A percentile compares a stretch with the other conserved stretches of the same genome.
Conservation (phyloP, 2,797 vertebrate species). For the Spea hammondii region DNA sequence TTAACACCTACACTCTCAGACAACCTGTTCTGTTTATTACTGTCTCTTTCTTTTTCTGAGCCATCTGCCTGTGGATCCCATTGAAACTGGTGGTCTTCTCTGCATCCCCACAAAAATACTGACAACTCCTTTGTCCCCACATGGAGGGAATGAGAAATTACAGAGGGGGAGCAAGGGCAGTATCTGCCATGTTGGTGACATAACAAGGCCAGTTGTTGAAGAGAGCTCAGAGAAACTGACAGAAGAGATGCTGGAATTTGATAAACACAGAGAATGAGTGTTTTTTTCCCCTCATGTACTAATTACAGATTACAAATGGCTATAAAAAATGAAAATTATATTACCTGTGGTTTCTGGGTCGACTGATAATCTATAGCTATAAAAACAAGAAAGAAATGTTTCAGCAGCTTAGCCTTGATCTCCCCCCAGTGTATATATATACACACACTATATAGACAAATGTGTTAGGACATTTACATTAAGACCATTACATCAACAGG, state of each 20-base stretch:
- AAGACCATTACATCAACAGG: too few species aligned
- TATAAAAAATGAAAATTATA: neutral
- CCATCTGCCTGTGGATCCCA: slow-evolving; percentile 18
- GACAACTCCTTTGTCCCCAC: neutral
- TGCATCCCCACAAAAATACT: slow-evolving; percentile 32
- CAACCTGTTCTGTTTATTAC: neutral
- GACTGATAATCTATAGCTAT: slow-evolving; percentile 19
- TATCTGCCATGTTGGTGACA: slow-evolving; percentile 37
- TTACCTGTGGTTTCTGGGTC: slow-evolving; percentile 5
- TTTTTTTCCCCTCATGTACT: too few species aligned
- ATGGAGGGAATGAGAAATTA: neutral
- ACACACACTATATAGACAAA: too few species aligned
- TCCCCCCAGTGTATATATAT: too few species aligned
- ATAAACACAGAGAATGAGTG: neutral
- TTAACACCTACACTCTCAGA: neutral
- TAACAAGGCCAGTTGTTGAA: slow-evolving; percentile 17
- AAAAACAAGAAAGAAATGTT: neutral
- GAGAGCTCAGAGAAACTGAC: slow-evolving; percentile 29
- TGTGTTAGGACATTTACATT: too few species aligned
- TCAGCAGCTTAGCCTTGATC: neutral
- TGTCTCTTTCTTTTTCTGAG: neutral
- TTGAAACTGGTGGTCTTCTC: slow-evolving; percentile 25
- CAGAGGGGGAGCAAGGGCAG: slow-evolving; percentile 8
- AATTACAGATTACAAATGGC: neutral
- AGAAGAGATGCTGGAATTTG: slow-evolving; percentile 8